Evolutionary conservation across 2,888 invertebrate species (phyloP).

Genomic region (Mythimna loreyi): DNA sequence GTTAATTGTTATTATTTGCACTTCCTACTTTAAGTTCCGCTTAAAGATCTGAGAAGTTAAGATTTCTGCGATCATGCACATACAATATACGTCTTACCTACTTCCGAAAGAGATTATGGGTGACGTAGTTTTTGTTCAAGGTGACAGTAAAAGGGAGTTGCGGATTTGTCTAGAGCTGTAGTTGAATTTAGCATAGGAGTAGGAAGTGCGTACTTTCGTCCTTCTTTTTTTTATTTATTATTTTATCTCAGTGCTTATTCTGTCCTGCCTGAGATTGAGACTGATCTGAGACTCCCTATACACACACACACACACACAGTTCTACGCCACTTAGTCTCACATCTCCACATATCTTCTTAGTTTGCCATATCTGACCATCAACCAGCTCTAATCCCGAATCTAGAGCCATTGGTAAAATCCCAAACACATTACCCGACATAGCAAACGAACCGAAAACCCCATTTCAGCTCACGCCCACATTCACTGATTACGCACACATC

Average conservation of each 20-base stretch:
- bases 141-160: conserved; percentile 10
- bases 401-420: not conserved
- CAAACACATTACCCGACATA: not conserved
- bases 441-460: not conserved
- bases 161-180: not conserved
- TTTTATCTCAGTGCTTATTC: not conserved
- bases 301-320: not conserved
- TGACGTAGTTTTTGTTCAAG: conserved; percentile 19
- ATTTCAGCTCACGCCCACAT: not conserved
- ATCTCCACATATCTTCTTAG: not conserved
- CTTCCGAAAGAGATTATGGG: conserved; percentile 54
- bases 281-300: no score
- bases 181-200: not conserved
- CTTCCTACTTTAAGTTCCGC: conserved; percentile 72
- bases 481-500: conserved; percentile 5
- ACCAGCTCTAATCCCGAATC: not conserved
- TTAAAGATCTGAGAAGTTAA: conserved; percentile 21
- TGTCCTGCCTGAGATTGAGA: not conserved
- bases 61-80: conserved; percentile 32
- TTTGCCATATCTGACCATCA: not conserved
- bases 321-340: not conserved
- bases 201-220: not conserved
- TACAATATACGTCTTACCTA: conserved; percentile 34
- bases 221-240: not conserved
- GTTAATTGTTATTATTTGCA: conserved; percentile 33